Evolutionary conservation across 1,140 invertebrate species (phyloP).

Genomic region (Papilio aristodemus): DNA sequence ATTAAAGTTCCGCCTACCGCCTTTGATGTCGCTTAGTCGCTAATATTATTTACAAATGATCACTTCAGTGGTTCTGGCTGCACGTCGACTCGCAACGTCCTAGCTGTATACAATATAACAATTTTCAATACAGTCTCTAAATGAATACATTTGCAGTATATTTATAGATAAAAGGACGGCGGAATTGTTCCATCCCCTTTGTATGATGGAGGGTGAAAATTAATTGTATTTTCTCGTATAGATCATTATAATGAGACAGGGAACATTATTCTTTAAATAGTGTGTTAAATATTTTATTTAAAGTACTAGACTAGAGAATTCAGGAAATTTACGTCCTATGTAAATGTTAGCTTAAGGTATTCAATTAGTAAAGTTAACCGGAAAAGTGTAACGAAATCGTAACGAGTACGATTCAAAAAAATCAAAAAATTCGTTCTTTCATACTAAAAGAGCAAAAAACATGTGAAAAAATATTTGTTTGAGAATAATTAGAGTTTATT

Average conservation of each 20-base stretch:
- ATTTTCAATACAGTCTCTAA: too few species aligned
- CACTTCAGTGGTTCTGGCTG: not conserved
- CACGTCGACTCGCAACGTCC: not conserved
- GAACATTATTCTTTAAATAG: not conserved
- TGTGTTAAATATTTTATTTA: too few species aligned
- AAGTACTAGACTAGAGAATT: too few species aligned
- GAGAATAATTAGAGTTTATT: too few species aligned
- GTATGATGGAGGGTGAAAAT: not conserved
- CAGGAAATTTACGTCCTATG: too few species aligned
- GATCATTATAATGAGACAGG: not conserved
- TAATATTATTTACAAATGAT: slow-evolving; percentile 8
- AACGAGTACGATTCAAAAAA: too few species aligned
- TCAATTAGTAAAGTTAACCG: too few species aligned
- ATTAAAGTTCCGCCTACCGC: not conserved
- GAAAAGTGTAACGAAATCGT: too few species aligned
- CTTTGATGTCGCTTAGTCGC: slow-evolving; percentile 5
- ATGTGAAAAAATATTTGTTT: too few species aligned
- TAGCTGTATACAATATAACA: not conserved
- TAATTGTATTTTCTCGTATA: not conserved
- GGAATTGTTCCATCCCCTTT: not conserved
- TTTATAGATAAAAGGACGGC: not conserved
- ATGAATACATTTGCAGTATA: not conserved
- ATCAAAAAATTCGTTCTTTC: too few species aligned
- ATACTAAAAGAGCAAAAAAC: too few species aligned
- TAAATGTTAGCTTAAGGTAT: too few species aligned